Percentiles rank a stretch among this genome's conserved stretches.
Conservation (phyloP, 2,888 invertebrate genomes). For the Amphipoea oculea region DNA sequence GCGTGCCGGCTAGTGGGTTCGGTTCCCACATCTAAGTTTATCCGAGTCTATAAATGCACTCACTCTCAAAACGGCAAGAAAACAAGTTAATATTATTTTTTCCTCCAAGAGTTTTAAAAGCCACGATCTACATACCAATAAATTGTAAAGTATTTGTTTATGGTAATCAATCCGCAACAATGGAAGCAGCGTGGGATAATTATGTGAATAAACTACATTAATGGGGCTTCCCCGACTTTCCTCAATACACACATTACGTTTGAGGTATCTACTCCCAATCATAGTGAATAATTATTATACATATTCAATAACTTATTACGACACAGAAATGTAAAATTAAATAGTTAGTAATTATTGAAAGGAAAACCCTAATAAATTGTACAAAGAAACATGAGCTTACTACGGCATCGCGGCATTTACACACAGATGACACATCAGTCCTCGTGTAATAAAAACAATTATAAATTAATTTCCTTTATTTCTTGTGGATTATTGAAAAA, state of each 20-base stretch:
- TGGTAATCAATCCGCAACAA: not conserved
- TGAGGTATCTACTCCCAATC: slow-evolving; percentile 33
- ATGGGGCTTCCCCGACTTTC: slow-evolving; percentile 43
- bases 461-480: not conserved
- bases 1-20: not conserved
- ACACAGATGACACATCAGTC: not conserved
- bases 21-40: not conserved
- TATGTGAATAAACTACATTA: slow-evolving; percentile 8
- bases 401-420: not conserved
- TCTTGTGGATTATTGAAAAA: not conserved
- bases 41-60: not conserved
- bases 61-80: not conserved
- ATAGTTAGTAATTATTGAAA: slow-evolving; percentile 6
- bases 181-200: not conserved
- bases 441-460: not conserved
- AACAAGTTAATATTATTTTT: not conserved
- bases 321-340: slow-evolving; percentile 15
- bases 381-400: slow-evolving; percentile 17
- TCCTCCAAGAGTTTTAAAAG: not conserved
- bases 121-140: not conserved
- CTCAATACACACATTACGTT: slow-evolving; percentile 10
- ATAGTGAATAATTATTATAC: not conserved
- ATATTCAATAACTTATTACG: slow-evolving; percentile 9
- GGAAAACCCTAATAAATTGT: slow-evolving; percentile 43
- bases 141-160: not conserved